Base-by-base conservation (phyloP, 2,113 vertebrate species). In the Tretioscincus oriximinensis region DNA sequence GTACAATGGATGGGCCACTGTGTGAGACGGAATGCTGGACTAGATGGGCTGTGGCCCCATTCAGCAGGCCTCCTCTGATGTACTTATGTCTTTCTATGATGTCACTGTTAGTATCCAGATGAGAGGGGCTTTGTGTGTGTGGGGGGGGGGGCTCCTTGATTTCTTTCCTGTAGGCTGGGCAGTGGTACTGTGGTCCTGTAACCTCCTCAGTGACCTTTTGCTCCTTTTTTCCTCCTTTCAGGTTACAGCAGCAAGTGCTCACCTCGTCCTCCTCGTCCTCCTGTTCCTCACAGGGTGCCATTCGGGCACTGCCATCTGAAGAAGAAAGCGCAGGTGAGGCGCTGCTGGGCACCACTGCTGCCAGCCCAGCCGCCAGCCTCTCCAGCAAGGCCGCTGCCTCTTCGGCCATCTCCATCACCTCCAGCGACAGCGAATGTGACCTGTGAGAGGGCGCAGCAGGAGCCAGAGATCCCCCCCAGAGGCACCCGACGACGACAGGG, bases 381-480 rank as follows among this genome's bases (percentile, higher is more conserved):
- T 98, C 97, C 91, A 98, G 97, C 95, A 99, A 99, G 93, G 97
- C 97, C 77, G 97, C 97, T 91, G 96, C 97, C 89, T 99, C 97
- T 89, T 99, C 97, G 82, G 98, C 98, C 88, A 99, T 99, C 95
- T 99, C 98, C 95, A 99, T 99, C 97, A 99, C 98, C 87, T 99
- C 98, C 92, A 99, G 98, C 94, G 98, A 99, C 96, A 99, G 98
- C 92, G 98, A 99, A 96, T 98, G 98, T 95, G 98, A 99, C 95
- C 98, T 99, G 95, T 99, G 94, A 97, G 90, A 86, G 3, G 5
- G 35, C 66, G 26, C 24, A 91, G 93, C 61, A 91, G 70, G 49
- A 76, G 68, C 22, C 2, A 45, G 11, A 18, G 73, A 8, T 21
- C 4, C n/a, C 18, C 20, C 28, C 3, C 64, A 10, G 47, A 2